Percentiles rank a stretch among this genome's conserved stretches.
Conservation (phyloP, 2,888 invertebrate species). For the Chalcis sispes region DNA sequence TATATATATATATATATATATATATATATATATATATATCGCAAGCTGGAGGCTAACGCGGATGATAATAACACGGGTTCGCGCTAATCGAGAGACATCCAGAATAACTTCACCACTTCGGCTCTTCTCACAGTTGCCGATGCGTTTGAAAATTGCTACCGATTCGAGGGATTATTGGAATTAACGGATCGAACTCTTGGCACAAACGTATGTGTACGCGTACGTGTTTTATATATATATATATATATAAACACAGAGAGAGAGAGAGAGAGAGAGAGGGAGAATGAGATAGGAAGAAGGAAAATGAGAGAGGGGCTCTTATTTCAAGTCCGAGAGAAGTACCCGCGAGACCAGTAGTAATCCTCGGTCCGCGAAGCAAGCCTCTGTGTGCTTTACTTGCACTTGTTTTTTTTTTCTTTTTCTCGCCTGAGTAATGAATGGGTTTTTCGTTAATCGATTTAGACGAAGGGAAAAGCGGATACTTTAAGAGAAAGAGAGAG, state of each 20-base stretch:
- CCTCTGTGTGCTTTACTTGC: neutral
- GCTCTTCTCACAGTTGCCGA: no score
- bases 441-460: slow-evolving; percentile 33
- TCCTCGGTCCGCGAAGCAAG: slow-evolving; percentile 8
- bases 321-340: neutral
- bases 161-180: slow-evolving; percentile 49
- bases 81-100: slow-evolving; percentile 43
- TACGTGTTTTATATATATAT: neutral
- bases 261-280: neutral
- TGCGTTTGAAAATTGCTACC: slow-evolving; percentile 41
- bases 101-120: slow-evolving; percentile 35
- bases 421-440: neutral
- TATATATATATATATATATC: no score
- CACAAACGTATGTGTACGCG: no score
- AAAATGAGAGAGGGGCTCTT: neutral
- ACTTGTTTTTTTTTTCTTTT: neutral
- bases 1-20: no score
- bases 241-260: neutral
- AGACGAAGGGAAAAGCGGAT: neutral
- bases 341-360: slow-evolving; percentile 35
- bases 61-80: slow-evolving; percentile 36
- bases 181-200: slow-evolving; percentile 41
- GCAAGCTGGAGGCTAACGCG: slow-evolving; percentile 58
- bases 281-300: no score
- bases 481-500: no score